Evolutionary conservation across 2,888 invertebrate species (phyloP), one percentile per base, ranked within the genome.

Genomic region (Athetis lepigone): DNA sequence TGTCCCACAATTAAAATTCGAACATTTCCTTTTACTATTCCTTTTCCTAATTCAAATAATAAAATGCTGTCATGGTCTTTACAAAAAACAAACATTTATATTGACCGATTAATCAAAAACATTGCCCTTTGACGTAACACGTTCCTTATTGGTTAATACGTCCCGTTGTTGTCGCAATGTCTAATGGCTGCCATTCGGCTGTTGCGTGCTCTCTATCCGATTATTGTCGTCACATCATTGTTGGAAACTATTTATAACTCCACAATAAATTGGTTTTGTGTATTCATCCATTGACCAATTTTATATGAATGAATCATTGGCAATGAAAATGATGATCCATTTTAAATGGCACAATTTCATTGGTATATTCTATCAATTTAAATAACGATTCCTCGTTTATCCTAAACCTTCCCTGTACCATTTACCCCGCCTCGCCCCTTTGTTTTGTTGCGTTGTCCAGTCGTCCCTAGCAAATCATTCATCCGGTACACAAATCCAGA

Each of bases 401-500:
- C 39, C n/a, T 19, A 27, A 27, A 39, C 19, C 16, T 40, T 6
- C 21, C 16, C 21, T 60, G 21, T 52, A 21, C 50, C 59, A 25
- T 42, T 2, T 36, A 27, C 42, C 49, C 69, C 58, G 37, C 18
- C 77, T 81, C 79, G 64, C 67, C 66, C 88, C 88, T 3, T 87
- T 91, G 87, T 90, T 89, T n/a, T 74, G 89, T 88, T 76, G 58
- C 73, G 76, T 87, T 90, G 88, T 80, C 85, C 88, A 80, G 69
- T 80, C 84, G 58, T 82, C 85, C 85, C 80, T 85, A 90, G 90
- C 89, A 88, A 86, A 85, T 73, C 88, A 64, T 76, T 85, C 85
- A 93, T 94, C 91, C 93, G 92, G 21, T 94, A 93, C 85, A 80
- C 92, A 23, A 29, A n/a, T n/a, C n/a, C 65, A 96, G 97, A 97